Conservation (phyloP, 2,113 vertebrate species). For the Amblyopsis rosae region DNA sequence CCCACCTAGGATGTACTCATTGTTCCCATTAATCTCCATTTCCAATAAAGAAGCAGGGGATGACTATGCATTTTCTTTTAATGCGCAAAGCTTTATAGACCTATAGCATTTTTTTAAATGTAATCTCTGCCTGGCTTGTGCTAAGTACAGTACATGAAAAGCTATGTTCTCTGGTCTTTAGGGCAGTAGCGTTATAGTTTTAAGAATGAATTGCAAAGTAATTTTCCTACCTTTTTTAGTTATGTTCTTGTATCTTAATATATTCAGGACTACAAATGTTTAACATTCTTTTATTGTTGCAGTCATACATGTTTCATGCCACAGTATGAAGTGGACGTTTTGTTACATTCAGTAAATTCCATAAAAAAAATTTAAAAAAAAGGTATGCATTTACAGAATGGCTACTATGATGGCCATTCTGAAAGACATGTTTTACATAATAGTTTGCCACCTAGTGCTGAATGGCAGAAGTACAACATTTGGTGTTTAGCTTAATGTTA, state of each 20-base stretch:
- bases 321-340: conserved; percentile 19
- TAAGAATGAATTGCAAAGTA: neutral
- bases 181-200: neutral
- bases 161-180: neutral
- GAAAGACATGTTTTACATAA: conserved; percentile 2
- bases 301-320: conserved; percentile 16
- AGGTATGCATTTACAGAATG: conserved; percentile 26
- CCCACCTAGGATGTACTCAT: conserved; percentile 7
- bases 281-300: conserved; percentile 15
- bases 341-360: conserved; percentile 16
- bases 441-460: conserved; percentile 50
- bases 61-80: conserved; percentile 8
- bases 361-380: conserved; percentile 34
- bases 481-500: conserved; percentile 40
- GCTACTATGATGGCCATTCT: neutral
- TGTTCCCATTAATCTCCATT: conserved; percentile 28
- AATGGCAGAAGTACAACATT: conserved; percentile 34
- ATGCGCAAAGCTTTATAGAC: neutral
- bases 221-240: too few relatives aligned
- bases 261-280: conserved; percentile 1
- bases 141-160: neutral
- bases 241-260: neutral
- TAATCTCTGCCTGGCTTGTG: neutral
- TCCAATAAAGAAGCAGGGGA: conserved; percentile 13
- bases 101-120: too few relatives aligned